Conservation (phyloP, 2,888 invertebrate species). For the Strigamia crassipes region DNA sequence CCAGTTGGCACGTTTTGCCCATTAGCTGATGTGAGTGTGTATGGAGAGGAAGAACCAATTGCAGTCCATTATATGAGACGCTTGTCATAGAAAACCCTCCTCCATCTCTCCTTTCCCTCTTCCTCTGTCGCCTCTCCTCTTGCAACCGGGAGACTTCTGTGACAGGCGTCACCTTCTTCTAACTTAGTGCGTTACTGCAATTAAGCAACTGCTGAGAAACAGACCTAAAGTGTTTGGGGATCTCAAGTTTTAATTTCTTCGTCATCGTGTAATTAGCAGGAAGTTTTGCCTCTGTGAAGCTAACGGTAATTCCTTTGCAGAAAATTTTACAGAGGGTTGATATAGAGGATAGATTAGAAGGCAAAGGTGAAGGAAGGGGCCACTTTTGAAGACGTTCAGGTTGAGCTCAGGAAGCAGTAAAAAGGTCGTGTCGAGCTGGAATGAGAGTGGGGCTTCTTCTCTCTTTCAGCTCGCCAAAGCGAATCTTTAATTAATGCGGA, state of each 20-base stretch:
- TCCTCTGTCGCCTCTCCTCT: constrained; percentile 12
- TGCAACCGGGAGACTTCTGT: constrained; percentile 1
- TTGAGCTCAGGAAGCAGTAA: not conserved
- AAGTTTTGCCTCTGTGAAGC: not conserved
- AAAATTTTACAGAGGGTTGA: not conserved
- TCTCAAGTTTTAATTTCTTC: not conserved
- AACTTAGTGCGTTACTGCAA: constrained; percentile 25
- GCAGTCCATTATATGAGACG: constrained; percentile 40
- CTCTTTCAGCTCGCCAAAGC: not conserved
- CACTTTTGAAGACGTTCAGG: not conserved
- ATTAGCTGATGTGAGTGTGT: constrained; percentile 40
- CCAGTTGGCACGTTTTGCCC: constrained; percentile 38
- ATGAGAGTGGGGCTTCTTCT: not conserved
- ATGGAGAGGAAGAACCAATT: constrained; percentile 40
- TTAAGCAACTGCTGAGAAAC: constrained; percentile 8
- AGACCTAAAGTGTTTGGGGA: constrained; percentile 19
- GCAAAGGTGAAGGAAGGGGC: constrained; percentile 24
- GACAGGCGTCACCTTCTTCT: constrained; percentile 33
- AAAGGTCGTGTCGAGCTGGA: not conserved
- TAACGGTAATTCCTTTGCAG: not conserved
- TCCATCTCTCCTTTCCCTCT: not conserved
- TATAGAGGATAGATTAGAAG: not conserved
- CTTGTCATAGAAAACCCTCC: constrained; percentile 27
- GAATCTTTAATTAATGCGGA: constrained; percentile 26
- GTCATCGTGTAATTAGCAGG: not conserved